Conservation (phyloP, 2,797 vertebrate genomes). For the Scarus forsteni region DNA sequence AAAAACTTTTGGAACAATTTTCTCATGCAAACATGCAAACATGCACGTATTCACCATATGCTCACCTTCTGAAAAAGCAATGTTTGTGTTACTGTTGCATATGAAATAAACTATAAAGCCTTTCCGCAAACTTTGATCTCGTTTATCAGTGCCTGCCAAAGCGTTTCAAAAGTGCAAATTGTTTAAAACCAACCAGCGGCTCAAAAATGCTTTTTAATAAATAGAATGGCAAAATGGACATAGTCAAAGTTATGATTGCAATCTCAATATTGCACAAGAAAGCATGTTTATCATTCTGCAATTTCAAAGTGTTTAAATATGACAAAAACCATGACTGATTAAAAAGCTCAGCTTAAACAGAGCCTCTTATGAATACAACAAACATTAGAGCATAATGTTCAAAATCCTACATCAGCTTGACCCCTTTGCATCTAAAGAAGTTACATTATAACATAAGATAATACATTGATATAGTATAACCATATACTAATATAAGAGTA, state of each 20-base stretch:
- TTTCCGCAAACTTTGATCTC: not conserved
- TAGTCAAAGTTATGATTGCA: not conserved
- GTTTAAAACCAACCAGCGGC: not conserved
- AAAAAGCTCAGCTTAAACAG: too few relatives aligned
- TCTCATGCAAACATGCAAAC: conserved; percentile 3
- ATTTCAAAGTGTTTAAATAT: not conserved
- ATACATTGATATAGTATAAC: too few relatives aligned
- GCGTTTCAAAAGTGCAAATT: conserved; percentile 5
- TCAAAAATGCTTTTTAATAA: conserved; percentile 9
- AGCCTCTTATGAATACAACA: too few relatives aligned
- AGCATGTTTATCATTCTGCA: not conserved
- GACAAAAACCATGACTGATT: too few relatives aligned
- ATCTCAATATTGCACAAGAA: not conserved
- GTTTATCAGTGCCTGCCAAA: conserved; percentile 8
- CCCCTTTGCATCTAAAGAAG: too few relatives aligned
- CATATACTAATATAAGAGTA: too few relatives aligned
- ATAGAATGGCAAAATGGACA: not conserved
- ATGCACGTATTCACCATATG: conserved; percentile 6
- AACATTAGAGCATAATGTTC: too few relatives aligned
- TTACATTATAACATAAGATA: too few relatives aligned
- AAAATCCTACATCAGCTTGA: too few relatives aligned
- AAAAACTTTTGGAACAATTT: conserved; percentile 1
- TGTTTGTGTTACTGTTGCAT: conserved; percentile 3
- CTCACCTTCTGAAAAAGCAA: not conserved
- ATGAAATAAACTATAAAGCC: not conserved